Percentiles rank a stretch among this genome's conserved stretches.
These are phyloP conservation scores for Xenopus borealis DNA, from an alignment of 2,113 vertebrate genomes.

Conservation along the genomic window DNA sequence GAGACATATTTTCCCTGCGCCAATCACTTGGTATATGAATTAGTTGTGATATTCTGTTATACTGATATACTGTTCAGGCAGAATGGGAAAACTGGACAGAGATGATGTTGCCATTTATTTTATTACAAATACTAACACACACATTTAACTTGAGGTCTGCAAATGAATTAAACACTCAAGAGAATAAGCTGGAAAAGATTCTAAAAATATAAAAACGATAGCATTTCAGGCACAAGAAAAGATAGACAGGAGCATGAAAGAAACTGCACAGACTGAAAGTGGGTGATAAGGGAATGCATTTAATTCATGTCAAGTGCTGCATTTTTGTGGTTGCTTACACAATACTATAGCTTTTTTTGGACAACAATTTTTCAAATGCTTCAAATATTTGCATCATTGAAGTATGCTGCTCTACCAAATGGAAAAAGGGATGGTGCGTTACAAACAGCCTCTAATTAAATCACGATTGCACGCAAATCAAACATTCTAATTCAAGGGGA, in stretches of 20 bases:
- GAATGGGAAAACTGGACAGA: no score
- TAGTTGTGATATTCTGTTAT: no score
- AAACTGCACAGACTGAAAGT: not conserved
- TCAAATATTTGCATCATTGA: constrained; percentile 14
- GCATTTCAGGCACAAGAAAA: not conserved
- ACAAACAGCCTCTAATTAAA: not conserved
- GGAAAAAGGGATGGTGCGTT: constrained; percentile 3
- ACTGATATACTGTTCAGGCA: no score
- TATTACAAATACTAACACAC: no score
- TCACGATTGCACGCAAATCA: not conserved
- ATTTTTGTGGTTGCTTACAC: constrained; percentile 35
- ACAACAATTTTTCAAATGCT: constrained; percentile 26
- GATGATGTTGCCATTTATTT: no score
- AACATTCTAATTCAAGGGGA: not conserved
- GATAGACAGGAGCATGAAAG: constrained; percentile 9
- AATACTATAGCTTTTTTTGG: not conserved
- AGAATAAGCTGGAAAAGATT: no score
- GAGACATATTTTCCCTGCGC: no score
- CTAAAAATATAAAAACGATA: no score
- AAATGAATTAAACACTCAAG: no score
- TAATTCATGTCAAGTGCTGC: constrained; percentile 11
- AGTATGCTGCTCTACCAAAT: constrained; percentile 8
- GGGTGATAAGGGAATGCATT: constrained; percentile 1
- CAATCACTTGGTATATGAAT: no score
- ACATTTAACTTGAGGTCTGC: no score